A percentile compares a stretch with the other conserved stretches of the same genome.
phyloP scores from a whole-genome alignment of 2,797 vertebrate species.

The Lacerta bilineata region DNA sequence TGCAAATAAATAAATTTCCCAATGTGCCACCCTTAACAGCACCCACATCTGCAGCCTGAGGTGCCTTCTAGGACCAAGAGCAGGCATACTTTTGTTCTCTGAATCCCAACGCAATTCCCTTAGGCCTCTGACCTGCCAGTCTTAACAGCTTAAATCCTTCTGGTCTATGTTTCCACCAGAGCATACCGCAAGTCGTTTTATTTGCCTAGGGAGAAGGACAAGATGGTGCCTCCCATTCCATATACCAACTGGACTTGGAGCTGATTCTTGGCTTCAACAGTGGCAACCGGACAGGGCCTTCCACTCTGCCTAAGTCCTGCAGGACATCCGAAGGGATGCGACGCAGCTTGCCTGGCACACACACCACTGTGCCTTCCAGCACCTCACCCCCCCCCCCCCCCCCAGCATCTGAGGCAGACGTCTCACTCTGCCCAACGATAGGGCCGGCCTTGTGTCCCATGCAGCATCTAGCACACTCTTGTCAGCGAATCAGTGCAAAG shows the following conservation, averaged over 20 bases:
- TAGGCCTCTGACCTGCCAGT: background rate
- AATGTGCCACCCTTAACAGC: background rate
- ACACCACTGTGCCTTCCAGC: no score
- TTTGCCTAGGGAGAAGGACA: no score
- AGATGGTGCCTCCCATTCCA: no score
- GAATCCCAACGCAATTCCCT: background rate
- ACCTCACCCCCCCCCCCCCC: no score
- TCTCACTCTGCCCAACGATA: background rate
- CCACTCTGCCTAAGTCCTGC: no score
- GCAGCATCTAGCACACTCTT: accelerated
- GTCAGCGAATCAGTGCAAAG: background rate
- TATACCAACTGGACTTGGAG: no score
- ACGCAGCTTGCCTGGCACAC: no score
- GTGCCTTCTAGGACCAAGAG: background rate
- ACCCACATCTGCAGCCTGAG: no score
- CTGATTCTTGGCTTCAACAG: no score
- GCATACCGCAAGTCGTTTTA: no score
- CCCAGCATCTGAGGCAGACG: background rate
- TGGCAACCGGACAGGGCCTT: no score
- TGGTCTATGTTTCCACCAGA: background rate
- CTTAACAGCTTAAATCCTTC: background rate
- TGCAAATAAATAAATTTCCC: background rate
- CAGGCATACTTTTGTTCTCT: background rate
- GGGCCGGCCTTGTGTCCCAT: background rate
- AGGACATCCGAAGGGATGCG: no score